Evolutionary conservation across 2,797 vertebrate species (phyloP), one percentile per base, ranked within the genome.

Genomic region (Hylomyscus alleni): DNA sequence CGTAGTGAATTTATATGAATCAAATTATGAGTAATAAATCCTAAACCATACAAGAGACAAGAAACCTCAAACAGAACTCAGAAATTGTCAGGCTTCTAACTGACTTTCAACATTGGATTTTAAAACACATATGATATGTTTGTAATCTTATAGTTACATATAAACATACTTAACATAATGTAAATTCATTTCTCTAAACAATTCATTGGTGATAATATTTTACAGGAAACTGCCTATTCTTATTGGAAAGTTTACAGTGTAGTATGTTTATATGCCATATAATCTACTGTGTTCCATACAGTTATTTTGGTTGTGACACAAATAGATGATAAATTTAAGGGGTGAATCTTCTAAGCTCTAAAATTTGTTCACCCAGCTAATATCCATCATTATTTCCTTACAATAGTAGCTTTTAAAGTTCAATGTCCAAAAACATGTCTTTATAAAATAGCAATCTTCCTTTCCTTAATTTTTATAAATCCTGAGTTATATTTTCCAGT

Each of bases 401-500:
- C 84, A 95, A 86, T 37, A 24, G 2, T 85, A 26, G 80, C 1
- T 44, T 92, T 72, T n/a, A 62, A 95, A 22, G 10, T 62, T 72
- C 14, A 54, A 13, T 12, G 2, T 93, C 29, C 76, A 56, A 87
- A 93, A 95, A 60, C 4, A 75, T 91, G 7, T 9, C 84, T 95
- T 95, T 73, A 0, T n/a, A 56, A 90, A 93, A 93, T 1, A 87
- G 31, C 37, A 93, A 91, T 31, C 17, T 26, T 17, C 15, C 69
- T 85, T 26, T 94, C 56, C 47, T 87, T 73, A 82, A 83, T 20
- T 90, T 95, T 90, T 13, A 31, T 40, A 80, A 94, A 94, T 44
- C 7, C 6, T 89, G 92, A 95, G 31, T 54, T 60, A 67, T 52
- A 17, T 11, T 86, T 89, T 92, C 29, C 37, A 82, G 47, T 67